phyloP scores from a whole-genome alignment of 1,140 invertebrate genomes.

The Nasonia vitripennis region DNA sequence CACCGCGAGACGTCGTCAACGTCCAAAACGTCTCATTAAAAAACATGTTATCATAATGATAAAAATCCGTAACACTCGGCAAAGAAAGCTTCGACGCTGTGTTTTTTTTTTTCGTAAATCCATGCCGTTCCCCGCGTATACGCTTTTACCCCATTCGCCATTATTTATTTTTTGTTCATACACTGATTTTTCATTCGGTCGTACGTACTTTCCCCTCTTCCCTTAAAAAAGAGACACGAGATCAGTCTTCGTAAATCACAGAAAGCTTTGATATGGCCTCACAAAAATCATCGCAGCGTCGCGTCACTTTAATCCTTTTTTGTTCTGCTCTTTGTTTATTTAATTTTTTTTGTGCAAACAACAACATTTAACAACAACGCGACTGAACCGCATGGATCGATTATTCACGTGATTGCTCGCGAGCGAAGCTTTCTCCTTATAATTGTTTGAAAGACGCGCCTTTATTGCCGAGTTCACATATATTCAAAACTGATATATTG shows the following conservation, averaged over 20 bases:
- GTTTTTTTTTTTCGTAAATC: conserved; percentile 4
- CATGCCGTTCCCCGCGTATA: conserved; percentile 32
- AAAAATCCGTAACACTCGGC: background rate
- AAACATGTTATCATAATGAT: background rate
- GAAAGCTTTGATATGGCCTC: conserved; percentile 73
- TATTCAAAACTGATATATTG: conserved; percentile 16
- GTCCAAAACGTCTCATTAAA: background rate
- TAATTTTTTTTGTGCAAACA: conserved; percentile 17
- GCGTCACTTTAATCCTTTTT: conserved; percentile 8
- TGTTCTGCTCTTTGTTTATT: background rate
- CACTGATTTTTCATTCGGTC: background rate
- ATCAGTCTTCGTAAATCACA: conserved; percentile 73
- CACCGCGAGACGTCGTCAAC: background rate
- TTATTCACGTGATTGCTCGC: background rate
- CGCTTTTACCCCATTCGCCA: background rate
- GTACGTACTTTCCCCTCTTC: background rate
- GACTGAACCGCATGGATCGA: conserved; percentile 24
- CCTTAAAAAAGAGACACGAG: conserved; percentile 60
- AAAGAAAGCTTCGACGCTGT: conserved; percentile 6
- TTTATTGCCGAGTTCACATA: conserved; percentile 17
- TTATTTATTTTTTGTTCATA: conserved; percentile 11
- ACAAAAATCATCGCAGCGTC: conserved; percentile 42
- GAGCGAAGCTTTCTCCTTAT: conserved; percentile 17
- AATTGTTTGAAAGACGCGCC: background rate
- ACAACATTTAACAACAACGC: conserved; percentile 36